Conservation (phyloP, 1,140 invertebrate species). For the Aphelinus certus region DNA sequence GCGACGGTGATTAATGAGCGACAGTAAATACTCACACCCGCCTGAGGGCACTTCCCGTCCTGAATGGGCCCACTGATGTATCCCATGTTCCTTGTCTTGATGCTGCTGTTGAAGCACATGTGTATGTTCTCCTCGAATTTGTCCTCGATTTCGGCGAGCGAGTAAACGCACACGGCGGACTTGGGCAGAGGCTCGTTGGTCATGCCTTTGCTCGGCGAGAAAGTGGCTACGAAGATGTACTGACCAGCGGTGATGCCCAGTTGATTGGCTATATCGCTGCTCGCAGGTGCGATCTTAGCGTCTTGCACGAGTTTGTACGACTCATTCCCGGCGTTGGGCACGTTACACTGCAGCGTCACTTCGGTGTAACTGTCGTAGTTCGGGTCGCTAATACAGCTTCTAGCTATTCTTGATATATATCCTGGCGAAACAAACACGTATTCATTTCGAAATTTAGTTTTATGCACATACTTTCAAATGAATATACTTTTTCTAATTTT, state of each 20-base stretch:
- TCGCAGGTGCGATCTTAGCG: conserved; percentile 84
- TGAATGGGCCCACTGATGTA: conserved; percentile 92
- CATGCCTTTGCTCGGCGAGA: conserved; percentile 85
- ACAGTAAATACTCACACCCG: conserved; percentile 70
- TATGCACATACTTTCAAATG: no score
- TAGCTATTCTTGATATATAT: conserved; percentile 87
- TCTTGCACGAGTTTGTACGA: conserved; percentile 92
- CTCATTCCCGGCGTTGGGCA: conserved; percentile 66
- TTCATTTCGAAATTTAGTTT: no score
- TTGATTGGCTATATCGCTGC: conserved; percentile 80
- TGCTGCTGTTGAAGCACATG: conserved; percentile 95
- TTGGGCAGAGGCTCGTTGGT: conserved; percentile 78
- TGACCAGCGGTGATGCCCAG: conserved; percentile 82
- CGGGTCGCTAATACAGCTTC: conserved; percentile 92
- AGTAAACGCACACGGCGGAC: conserved; percentile 88
- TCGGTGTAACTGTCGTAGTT: conserved; percentile 97
- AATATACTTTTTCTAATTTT: no score
- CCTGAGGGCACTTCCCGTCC: conserved; percentile 87
- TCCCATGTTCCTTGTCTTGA: conserved; percentile 89
- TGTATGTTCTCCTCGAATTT: conserved; percentile 97
- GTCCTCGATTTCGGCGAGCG: conserved; percentile 86
- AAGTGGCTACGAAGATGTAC: conserved; percentile 82
- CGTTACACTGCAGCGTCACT: conserved; percentile 87
- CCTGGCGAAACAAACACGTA: background rate
- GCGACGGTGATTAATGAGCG: no score